A percentile compares a stretch with the other conserved stretches of the same genome.
Conservation (phyloP, 2,797 vertebrate genomes). For the Fringilla coelebs region DNA sequence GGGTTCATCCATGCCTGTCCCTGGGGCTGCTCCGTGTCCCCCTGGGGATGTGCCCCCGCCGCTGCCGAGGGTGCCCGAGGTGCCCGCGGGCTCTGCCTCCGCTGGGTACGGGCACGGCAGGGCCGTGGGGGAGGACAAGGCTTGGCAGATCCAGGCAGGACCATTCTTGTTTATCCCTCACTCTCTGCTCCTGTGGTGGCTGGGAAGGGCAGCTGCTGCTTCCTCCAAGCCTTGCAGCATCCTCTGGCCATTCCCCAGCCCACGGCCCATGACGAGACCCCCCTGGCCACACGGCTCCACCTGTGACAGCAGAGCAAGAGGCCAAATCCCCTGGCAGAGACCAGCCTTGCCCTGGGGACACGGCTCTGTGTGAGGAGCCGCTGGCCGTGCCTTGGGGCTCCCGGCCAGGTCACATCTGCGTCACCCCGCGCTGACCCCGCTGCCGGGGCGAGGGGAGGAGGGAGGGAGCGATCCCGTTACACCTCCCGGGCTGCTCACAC, state of each 20-base stretch:
- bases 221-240: background rate
- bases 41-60: rapidly evolving
- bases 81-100: rapidly evolving
- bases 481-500: background rate
- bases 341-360: background rate
- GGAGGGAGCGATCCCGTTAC: background rate
- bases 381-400: background rate
- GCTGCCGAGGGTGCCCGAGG: rapidly evolving
- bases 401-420: background rate
- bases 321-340: background rate
- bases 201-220: background rate
- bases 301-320: background rate
- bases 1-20: background rate
- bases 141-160: background rate
- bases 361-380: rapidly evolving
- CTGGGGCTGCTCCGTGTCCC: background rate
- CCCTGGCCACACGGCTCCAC: rapidly evolving
- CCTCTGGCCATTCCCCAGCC: background rate
- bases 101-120: rapidly evolving
- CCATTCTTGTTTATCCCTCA: rapidly evolving
- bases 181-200: background rate
- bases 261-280: rapidly evolving
- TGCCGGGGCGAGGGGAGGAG: background rate
- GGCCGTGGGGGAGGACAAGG: rapidly evolving
- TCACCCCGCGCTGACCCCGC: background rate